Base-by-base conservation (phyloP, 2,888 invertebrate species). In the Nomada goodeniana region DNA sequence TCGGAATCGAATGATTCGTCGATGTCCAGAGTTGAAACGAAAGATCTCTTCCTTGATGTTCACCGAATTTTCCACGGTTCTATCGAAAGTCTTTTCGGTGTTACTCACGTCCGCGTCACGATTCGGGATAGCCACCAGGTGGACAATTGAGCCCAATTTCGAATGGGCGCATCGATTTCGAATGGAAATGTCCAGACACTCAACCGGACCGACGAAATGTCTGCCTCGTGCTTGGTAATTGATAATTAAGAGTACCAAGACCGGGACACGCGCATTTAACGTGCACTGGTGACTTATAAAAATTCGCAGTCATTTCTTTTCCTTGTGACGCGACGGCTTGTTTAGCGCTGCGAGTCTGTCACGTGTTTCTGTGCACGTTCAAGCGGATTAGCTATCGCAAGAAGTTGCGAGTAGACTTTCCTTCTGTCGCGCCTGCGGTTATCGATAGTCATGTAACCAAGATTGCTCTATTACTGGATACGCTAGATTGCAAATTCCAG, bases 1-100 rank as follows among this genome's bases (percentile, higher is more conserved):
- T 26, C 50, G 15, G 61, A 79, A 80, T 47, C 42, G 47, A 29
- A 15, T 26, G 57, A 55, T 18, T 18, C 52, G 2, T n/a, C n/a
- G 65, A 65, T 65, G 52, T 65, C 20, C 50, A 29, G 1, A 1
- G 11, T 5, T 4, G 61, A 79, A 80, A 26, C 53, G 42, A 29
- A 15, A n/a, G 57, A 55, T 18, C 13, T 47, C n/a, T 79, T 65
- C 71, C 71, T 55, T 29, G 61, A 80, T 67, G 50, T 71, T 80
- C 44, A 23, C 50, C 0, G 15, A 20, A 61, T 11, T n/a, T 63
- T 42, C 44, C 23, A 67, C 29, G 36, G 29, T 61, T 26, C 11
- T 65, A 65, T 65, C 59, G 59, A 47, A 13, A 15, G 53, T 55
- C 9, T 23, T 23, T 9, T 20, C 18, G 23, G n/a, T 52, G 23